These are phyloP conservation scores for Taenioides sp. DNA, from an alignment of 2,797 vertebrate genomes.

Conservation along the genomic window DNA sequence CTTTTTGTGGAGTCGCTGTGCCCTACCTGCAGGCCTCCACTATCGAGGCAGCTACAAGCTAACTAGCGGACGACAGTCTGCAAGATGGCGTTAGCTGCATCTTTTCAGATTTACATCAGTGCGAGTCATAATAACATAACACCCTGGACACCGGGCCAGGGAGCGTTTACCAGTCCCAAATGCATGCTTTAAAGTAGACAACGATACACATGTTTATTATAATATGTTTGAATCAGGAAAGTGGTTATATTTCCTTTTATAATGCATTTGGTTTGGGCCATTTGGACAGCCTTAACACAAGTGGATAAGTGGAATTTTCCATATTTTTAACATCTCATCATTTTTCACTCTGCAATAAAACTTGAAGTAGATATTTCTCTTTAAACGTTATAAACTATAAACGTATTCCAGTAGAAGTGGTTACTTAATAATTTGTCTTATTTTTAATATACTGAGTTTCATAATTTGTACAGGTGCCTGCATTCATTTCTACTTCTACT, in stretches of 20 bases:
- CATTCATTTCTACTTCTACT: not conserved
- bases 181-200: not conserved
- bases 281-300: not conserved
- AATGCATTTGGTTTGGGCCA: not conserved
- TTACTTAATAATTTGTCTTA: not conserved
- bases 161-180: not conserved
- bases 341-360: not conserved
- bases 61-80: conserved; percentile 79
- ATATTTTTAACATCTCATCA: not conserved
- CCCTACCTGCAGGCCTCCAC: conserved; percentile 63
- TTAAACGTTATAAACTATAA: not conserved
- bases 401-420: not conserved
- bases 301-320: not conserved
- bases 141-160: not conserved
- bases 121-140: conserved; percentile 53
- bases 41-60: conserved; percentile 57
- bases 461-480: not conserved
- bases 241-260: not conserved
- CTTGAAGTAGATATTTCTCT: not conserved
- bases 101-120: conserved; percentile 70
- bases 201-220: not conserved
- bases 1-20: conserved; percentile 27
- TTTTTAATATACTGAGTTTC: not conserved
- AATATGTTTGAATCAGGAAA: not conserved
- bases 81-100: conserved; percentile 93